These are phyloP conservation scores for Bergia puertoricense DNA, from an alignment of 92 coral and sea anemone genomes.

Conservation along the genomic window DNA sequence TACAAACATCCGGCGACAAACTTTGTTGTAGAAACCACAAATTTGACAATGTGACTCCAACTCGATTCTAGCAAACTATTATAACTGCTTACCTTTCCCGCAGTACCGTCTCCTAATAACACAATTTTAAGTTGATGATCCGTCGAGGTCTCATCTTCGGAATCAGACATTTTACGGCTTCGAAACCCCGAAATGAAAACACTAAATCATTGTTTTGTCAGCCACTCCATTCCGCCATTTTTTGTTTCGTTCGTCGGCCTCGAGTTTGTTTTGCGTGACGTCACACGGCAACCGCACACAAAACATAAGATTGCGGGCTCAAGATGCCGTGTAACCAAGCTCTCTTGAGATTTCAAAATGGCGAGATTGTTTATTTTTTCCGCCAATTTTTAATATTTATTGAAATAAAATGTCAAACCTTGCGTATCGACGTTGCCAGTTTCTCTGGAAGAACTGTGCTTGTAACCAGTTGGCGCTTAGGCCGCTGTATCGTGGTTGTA, in stretches of 20 bases:
- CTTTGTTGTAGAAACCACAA: conserved; percentile 4
- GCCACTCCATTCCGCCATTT: conserved; percentile 21
- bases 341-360: neutral
- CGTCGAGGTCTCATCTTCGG: conserved; percentile 89
- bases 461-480: neutral
- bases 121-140: conserved; percentile 98
- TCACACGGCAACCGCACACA: conserved; percentile 74
- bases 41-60: neutral
- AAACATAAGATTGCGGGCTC: conserved; percentile 69
- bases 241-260: neutral
- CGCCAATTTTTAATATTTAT: neutral
- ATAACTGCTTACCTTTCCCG: conserved; percentile 79
- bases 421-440: conserved; percentile 12
- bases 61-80: neutral
- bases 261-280: conserved; percentile 82
- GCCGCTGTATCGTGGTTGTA: neutral
- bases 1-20: neutral
- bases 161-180: conserved; percentile 80
- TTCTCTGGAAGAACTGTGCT: neutral
- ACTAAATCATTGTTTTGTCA: conserved; percentile 10
- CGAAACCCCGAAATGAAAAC: conserved; percentile 11
- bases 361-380: neutral
- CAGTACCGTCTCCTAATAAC: conserved; percentile 94
- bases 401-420: conserved; percentile 9
- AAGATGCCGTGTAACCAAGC: neutral